Evolutionary conservation across 2,113 vertebrate genomes (phyloP).

Genomic region (Scartelaos histophorus): DNA sequence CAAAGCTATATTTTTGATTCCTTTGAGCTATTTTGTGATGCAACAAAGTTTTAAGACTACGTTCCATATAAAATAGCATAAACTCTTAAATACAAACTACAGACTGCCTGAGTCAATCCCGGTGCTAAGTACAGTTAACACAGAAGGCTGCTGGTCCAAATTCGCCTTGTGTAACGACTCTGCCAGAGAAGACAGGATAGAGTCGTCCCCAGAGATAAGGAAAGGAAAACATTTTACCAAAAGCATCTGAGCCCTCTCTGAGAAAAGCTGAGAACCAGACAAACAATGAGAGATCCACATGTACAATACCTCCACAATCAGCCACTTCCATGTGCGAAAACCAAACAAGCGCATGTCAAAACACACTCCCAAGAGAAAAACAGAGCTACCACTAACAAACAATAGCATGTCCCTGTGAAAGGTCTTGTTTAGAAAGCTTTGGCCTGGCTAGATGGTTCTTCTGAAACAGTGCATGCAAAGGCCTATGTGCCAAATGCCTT

Average conservation of each 20-base stretch:
- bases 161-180: slow-evolving; percentile 37
- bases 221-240: slow-evolving; percentile 36
- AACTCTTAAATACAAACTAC: background rate
- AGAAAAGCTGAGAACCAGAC: slow-evolving; percentile 4
- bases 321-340: slow-evolving; percentile 47
- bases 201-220: slow-evolving; percentile 39
- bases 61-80: background rate
- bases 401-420: slow-evolving; percentile 55
- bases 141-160: slow-evolving; percentile 36
- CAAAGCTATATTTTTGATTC: no score
- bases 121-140: slow-evolving; percentile 9
- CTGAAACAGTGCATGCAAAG: slow-evolving; percentile 19
- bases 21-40: no score
- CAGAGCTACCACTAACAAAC: slow-evolving; percentile 47
- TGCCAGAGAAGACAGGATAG: slow-evolving; percentile 49
- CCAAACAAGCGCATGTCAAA: slow-evolving; percentile 46
- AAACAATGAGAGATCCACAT: background rate
- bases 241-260: slow-evolving; percentile 13
- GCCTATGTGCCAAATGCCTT: slow-evolving; percentile 16
- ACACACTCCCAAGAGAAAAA: slow-evolving; percentile 14
- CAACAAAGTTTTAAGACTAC: no score
- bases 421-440: slow-evolving; percentile 20
- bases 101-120: background rate
- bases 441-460: slow-evolving; percentile 11
- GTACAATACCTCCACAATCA: slow-evolving; percentile 12